Percentiles rank a stretch among this genome's conserved stretches.
Conservation (phyloP, 2,797 vertebrate genomes). For the Triplophysa bombifrons region DNA sequence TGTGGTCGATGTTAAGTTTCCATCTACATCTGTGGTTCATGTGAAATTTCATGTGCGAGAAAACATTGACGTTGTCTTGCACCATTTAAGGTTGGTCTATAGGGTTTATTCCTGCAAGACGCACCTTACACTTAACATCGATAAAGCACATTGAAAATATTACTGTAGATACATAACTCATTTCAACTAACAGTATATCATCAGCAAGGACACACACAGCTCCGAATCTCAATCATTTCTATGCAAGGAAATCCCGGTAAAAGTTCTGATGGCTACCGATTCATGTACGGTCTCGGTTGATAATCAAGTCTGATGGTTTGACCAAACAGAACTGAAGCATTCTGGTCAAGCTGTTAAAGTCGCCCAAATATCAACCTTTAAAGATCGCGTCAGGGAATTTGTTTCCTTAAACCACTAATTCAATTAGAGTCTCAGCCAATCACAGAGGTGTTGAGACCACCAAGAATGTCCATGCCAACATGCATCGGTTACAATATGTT, state of each 20-base stretch:
- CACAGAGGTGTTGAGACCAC: constrained; percentile 46
- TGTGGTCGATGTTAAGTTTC: background rate
- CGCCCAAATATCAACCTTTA: constrained; percentile 39
- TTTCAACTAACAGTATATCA: constrained; percentile 29
- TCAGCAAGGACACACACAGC: constrained; percentile 34
- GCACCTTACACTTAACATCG: background rate
- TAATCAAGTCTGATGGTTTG: constrained; percentile 65
- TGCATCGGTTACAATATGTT: constrained; percentile 27
- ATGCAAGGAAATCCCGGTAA: constrained; percentile 51
- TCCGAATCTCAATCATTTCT: constrained; percentile 60
- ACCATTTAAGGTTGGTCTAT: background rate
- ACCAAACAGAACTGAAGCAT: constrained; percentile 60
- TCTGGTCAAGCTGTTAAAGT: constrained; percentile 61
- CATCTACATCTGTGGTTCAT: background rate
- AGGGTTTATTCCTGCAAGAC: background rate
- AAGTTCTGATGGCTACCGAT: background rate
- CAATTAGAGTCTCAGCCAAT: constrained; percentile 55
- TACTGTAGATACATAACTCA: constrained; percentile 60
- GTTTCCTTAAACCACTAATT: constrained; percentile 55
- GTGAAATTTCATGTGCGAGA: background rate
- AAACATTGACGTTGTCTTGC: background rate
- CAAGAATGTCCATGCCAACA: constrained; percentile 50
- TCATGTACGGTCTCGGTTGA: background rate
- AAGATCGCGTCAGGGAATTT: constrained; percentile 29
- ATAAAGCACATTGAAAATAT: constrained; percentile 47